Percentiles rank a stretch among this genome's conserved stretches.
These are phyloP conservation scores for Alca torda DNA, from an alignment of 2,797 vertebrate genomes.

Conservation along the genomic window DNA sequence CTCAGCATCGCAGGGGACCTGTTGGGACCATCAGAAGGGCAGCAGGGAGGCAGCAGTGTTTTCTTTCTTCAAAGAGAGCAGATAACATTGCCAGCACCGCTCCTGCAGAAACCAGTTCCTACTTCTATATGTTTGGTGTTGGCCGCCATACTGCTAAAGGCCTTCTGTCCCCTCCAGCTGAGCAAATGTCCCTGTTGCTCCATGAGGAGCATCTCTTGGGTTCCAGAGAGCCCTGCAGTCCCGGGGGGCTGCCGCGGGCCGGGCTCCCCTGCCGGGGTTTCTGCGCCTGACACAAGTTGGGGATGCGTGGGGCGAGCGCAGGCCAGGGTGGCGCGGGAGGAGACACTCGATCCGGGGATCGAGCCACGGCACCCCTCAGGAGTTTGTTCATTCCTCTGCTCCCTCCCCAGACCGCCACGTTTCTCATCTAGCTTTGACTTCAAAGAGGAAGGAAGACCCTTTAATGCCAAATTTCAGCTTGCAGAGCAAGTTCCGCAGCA, in stretches of 20 bases:
- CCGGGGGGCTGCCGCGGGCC: background rate
- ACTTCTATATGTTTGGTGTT: background rate
- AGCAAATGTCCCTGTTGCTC: background rate
- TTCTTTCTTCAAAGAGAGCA: background rate
- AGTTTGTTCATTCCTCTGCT: background rate
- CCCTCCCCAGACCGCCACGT: accelerated
- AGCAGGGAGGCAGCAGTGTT: background rate
- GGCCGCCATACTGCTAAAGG: background rate
- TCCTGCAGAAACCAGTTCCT: background rate
- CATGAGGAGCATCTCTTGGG: background rate
- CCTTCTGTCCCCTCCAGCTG: background rate
- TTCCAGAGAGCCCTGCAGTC: background rate
- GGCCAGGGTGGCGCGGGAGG: background rate
- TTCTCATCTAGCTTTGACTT: background rate
- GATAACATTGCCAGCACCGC: background rate
- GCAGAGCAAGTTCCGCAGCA: background rate
- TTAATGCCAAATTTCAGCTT: background rate
- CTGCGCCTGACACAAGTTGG: background rate
- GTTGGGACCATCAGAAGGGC: background rate
- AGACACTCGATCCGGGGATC: background rate
- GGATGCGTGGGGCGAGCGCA: background rate
- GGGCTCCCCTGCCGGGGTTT: background rate
- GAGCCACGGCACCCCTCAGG: accelerated
- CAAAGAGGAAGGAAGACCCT: background rate
- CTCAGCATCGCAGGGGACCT: accelerated